A percentile compares a stretch with the other conserved stretches of the same genome.
Conservation (phyloP, 37 sponge, comb jelly and placozoan genomes). For the Aplysina aerophoba region DNA sequence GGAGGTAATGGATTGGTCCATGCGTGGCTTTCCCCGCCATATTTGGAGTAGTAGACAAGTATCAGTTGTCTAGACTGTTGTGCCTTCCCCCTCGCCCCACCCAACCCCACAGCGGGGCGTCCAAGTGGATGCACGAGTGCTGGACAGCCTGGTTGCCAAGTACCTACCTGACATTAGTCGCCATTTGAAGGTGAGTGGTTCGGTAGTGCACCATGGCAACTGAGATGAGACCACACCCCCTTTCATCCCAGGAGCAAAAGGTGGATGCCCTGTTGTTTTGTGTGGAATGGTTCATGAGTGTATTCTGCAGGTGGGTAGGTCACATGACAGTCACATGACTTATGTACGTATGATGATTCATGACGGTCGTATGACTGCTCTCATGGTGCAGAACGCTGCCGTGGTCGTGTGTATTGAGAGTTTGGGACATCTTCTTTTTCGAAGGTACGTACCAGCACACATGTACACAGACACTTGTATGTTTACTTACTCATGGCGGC, state of each 20-base stretch:
- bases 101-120: constrained; percentile 55
- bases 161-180: constrained; percentile 57
- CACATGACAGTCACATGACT: neutral
- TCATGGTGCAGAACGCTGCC: constrained; percentile 80
- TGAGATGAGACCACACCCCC: constrained; percentile 35
- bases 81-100: neutral
- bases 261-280: constrained; percentile 84
- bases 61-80: too few relatives aligned
- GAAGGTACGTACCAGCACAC: constrained; percentile 63
- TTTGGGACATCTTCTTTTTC: constrained; percentile 98
- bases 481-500: too few relatives aligned
- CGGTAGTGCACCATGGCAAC: neutral
- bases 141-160: constrained; percentile 54
- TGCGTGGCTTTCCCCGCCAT: too few relatives aligned
- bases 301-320: constrained; percentile 72
- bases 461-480: neutral
- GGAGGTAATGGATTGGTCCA: neutral
- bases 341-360: neutral
- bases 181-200: constrained; percentile 70
- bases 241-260: constrained; percentile 1
- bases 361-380: too few relatives aligned
- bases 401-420: constrained; percentile 87
- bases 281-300: constrained; percentile 93
- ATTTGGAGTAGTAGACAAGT: too few relatives aligned
- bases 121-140: constrained; percentile 76